Evolutionary conservation across 2,797 vertebrate species (phyloP), one percentile per base, ranked within the genome.

Genomic region (Acipenser transmontanus): DNA sequence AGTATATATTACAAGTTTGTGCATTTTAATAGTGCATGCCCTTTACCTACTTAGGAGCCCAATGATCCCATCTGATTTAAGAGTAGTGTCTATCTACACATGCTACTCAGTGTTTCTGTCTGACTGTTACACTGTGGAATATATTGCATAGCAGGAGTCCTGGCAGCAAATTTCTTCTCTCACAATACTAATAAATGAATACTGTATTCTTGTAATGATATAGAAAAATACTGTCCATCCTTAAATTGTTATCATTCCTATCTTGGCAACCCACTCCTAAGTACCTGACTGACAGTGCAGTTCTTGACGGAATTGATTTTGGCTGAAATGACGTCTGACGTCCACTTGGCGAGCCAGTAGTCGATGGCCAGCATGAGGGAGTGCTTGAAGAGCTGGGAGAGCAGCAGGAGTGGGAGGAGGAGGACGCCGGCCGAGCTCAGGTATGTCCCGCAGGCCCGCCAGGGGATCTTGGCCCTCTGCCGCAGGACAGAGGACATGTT

Each of bases 341-440:
- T 98, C 97, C 97, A 99, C 77, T 89, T 82, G 0, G 96, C 97
- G 68, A 99, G 87, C 92, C 96, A 99, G 87, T 93, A 98, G 74
- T 99, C 97, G 0, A 96, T 98, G 80, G 95, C 90, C 47, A 98
- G 92, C 93, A 98, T 91, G 68, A 97, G 85, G 0, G 94, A 87
- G 81, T 99, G 97, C 80, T 99, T 99, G 81, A 96, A 81, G 63
- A 99, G 89, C 87, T 99, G 97, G 1, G 97, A 99, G 77, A 99
- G 87, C 70, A 97, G 71, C 14, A 99, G 91, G 76, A 98, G 75
- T 0, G 82, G 82, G 71, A 99, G 90, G 8, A 98, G 90, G 20
- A 96, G 86, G 67, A 93, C 48, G 10, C 97, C 96, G 0, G 95
- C 95, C 0, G 94, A 94, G 7, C 93, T 97, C 81, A 99, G 88